Evolutionary conservation across 2,888 invertebrate species (phyloP).

Genomic region (Theretra japonica): DNA sequence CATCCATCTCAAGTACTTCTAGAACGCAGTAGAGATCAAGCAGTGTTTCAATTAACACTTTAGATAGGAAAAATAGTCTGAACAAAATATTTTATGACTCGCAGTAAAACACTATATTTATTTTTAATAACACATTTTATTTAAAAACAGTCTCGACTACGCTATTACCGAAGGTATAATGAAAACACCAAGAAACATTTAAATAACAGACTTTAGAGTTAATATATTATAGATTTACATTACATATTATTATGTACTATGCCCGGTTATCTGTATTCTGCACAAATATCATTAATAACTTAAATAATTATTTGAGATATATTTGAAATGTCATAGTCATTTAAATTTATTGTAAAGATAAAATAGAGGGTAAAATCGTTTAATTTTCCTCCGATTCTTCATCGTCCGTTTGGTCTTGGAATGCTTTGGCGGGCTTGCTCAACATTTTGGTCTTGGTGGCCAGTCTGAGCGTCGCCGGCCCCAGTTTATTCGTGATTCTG

Average conservation of each 20-base stretch:
- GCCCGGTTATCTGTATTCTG: background rate
- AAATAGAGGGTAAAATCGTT: background rate
- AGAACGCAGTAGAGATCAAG: background rate
- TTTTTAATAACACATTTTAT: background rate
- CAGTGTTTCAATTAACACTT: background rate
- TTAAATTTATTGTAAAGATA: background rate
- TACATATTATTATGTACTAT: no score
- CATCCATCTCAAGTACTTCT: background rate
- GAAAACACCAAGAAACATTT: background rate
- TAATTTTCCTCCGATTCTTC: slow-evolving; percentile 60
- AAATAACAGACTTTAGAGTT: background rate
- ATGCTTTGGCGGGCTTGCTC: slow-evolving; percentile 73
- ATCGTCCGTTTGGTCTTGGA: slow-evolving; percentile 58
- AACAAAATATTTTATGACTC: background rate
- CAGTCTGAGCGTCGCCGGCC: slow-evolving; percentile 67
- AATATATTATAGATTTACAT: background rate
- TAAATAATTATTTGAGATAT: background rate
- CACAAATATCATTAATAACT: background rate
- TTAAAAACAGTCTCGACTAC: background rate
- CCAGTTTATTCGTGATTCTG: slow-evolving; percentile 54
- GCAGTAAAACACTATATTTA: background rate
- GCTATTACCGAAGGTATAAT: background rate
- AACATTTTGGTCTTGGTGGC: slow-evolving; percentile 71
- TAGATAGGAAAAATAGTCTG: background rate
- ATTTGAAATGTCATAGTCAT: no score